Conservation (phyloP, 1,140 invertebrate species). For the Drosophila watanabei region DNA sequence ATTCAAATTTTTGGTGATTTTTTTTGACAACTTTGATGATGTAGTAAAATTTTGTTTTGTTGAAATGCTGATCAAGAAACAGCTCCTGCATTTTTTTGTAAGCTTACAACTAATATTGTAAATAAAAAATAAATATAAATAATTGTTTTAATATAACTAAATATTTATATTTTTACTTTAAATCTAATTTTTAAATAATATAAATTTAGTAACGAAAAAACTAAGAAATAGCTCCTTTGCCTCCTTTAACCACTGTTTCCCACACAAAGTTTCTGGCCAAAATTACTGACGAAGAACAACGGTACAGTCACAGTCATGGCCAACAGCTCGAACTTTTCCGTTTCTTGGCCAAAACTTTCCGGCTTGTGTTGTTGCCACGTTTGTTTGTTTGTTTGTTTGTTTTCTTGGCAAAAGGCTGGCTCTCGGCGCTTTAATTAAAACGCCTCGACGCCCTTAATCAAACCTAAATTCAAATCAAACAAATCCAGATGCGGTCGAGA, state of each 20-base stretch:
- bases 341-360: slow-evolving; percentile 8
- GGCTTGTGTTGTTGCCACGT: not conserved
- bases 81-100: too few species aligned
- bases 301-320: slow-evolving; percentile 4
- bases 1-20: too few species aligned
- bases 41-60: too few species aligned
- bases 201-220: too few species aligned
- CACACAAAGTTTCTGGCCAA: slow-evolving; percentile 7
- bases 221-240: too few species aligned
- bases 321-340: slow-evolving; percentile 12
- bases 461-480: slow-evolving; percentile 43
- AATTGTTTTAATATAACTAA: too few species aligned
- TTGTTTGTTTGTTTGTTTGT: slow-evolving; percentile 1
- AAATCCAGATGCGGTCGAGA: slow-evolving; percentile 34
- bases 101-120: too few species aligned
- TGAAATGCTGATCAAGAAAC: too few species aligned
- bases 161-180: too few species aligned
- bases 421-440: slow-evolving; percentile 26
- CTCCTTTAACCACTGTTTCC: not conserved
- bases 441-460: slow-evolving; percentile 15
- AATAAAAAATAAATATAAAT: too few species aligned
- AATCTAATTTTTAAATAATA: too few species aligned
- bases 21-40: too few species aligned
- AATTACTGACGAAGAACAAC: slow-evolving; percentile 15
- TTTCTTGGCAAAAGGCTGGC: not conserved